phyloP scores from a whole-genome alignment of 2,113 vertebrate genomes.

The Rhombomys opimus region DNA sequence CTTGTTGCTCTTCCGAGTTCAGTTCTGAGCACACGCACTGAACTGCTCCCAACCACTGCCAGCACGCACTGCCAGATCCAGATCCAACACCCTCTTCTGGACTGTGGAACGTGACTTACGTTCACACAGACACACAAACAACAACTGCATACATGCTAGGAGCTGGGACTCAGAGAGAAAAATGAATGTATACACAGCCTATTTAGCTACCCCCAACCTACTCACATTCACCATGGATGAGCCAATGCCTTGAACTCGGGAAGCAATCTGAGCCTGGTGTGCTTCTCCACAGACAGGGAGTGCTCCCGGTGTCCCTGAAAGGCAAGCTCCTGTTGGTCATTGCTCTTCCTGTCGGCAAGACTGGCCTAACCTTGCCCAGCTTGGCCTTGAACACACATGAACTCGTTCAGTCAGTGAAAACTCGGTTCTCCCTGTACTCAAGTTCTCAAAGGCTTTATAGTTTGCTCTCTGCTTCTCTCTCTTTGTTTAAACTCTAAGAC shows the following conservation, averaged over 20 bases:
- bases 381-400: not conserved
- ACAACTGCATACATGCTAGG: not conserved
- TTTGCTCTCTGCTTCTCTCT: not conserved
- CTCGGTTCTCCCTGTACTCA: not conserved
- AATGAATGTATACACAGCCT: not conserved
- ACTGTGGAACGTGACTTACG: not conserved
- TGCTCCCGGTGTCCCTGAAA: not conserved
- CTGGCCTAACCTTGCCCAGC: not conserved
- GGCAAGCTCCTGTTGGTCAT: not conserved
- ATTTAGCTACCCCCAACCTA: not conserved
- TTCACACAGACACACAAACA: not conserved
- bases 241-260: not conserved
- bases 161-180: constrained; percentile 31
- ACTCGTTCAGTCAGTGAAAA: not conserved
- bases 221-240: not conserved
- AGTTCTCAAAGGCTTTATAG: not conserved
- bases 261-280: not conserved
- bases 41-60: not conserved
- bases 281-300: not conserved
- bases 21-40: not conserved
- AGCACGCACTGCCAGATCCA: not conserved
- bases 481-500: not conserved
- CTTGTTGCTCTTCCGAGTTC: not conserved
- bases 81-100: not conserved
- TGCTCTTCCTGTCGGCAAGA: not conserved